Evolutionary conservation across 2,113 vertebrate species (phyloP), one percentile per base, ranked within the genome.

Genomic region (Mormyrus iriodes): DNA sequence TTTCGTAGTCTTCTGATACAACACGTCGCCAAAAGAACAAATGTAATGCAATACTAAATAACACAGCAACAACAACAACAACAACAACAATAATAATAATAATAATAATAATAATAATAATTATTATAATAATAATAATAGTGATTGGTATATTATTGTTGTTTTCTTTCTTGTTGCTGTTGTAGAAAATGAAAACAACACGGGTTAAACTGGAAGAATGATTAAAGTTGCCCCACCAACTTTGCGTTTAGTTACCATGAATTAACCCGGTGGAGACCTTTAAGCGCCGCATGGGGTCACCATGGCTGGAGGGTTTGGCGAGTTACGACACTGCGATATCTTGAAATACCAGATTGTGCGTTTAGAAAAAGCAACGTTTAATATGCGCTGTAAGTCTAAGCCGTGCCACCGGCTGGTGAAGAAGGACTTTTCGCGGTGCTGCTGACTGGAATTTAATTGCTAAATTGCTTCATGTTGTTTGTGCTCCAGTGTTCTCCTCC

Each of bases 201-300:
- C 24, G 49, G 35, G 19, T 42, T 82, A 90, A 51, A 89, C 42
- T 91, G 84, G 79, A 85, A 83, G 12, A 88, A n/a, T 89, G 86
- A 88, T 89, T 89, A 89, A 91, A 89, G 87, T 53, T 76, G 61
- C 65, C 15, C 61, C 46, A 53, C 51, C 51, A 87, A 88, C 83
- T 91, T 91, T 73, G 46, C 69, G 86, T 53, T 88, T 90, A 86
- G 88, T 92, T 90, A 91, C 82, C 85, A 89, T 92, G 83, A 82
- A 91, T 91, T 91, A 91, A 92, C 90, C 89, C 92, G 84, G 69
- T 86, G 84, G 58, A 90, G 86, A 91, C 73, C 87, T 91, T 88
- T 49, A 87, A 87, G 82, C 88, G 52, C 90, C 52, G 85, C 91
- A 91, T 89, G 85, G 90, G 90, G 90, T 91, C 90, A 92, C 86